Percentiles rank a stretch among this genome's conserved stretches.
Conservation (phyloP, 2,888 invertebrate species). For the Darwinula stevensoni region DNA sequence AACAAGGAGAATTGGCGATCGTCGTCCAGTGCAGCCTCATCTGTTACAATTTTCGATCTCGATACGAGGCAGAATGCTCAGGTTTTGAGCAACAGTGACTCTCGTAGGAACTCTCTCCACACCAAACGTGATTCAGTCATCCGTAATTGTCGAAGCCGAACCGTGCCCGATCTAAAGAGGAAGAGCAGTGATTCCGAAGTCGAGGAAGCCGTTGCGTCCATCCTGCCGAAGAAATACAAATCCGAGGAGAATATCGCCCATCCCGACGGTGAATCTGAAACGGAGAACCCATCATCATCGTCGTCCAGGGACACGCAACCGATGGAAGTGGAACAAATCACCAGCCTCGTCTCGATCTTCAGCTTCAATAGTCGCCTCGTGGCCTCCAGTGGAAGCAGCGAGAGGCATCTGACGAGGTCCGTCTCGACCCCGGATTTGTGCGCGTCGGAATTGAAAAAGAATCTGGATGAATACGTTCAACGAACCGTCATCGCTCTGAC, state of each 20-base stretch:
- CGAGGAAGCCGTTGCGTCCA: conserved; percentile 24
- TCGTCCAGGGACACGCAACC: conserved; percentile 10
- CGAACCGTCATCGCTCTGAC: conserved; percentile 25
- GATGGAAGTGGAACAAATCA: conserved; percentile 27
- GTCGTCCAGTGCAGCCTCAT: no score
- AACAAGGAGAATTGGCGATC: no score
- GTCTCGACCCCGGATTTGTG: conserved; percentile 24
- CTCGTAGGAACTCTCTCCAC: no score
- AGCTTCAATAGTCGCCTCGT: conserved; percentile 19
- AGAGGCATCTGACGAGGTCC: conserved; percentile 16
- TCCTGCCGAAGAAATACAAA: conserved; percentile 18
- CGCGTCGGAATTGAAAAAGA: conserved; percentile 23
- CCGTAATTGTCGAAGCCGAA: no score
- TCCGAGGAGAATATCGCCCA: conserved; percentile 3
- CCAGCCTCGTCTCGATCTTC: conserved; percentile 26
- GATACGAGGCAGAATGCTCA: no score
- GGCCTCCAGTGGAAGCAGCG: conserved; percentile 8
- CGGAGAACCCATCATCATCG: neutral
- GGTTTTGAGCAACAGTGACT: no score
- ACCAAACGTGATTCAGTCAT: no score
- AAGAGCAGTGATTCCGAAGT: no score
- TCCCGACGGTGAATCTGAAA: conserved; percentile 1
- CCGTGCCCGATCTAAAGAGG: no score
- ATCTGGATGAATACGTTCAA: conserved; percentile 16
- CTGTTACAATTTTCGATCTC: no score